Evolutionary conservation across 2,888 invertebrate genomes (phyloP).

Genomic region (Pandemis heparana): DNA sequence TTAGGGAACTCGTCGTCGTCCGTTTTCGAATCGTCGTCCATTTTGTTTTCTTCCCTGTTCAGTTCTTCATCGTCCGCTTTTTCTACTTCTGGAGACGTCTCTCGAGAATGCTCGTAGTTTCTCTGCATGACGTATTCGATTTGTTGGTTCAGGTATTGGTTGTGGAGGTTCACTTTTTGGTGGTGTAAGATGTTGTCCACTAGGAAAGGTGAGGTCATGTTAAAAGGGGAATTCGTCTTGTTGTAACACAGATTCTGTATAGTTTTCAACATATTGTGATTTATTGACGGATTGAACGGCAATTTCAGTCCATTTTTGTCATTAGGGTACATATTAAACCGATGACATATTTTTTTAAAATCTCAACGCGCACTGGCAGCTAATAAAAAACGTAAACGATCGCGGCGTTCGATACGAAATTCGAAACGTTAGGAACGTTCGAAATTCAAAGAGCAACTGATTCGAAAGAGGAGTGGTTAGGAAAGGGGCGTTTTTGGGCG

Average conservation of each 20-base stretch:
- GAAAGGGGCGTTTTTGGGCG: conserved; percentile 78
- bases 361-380: conserved; percentile 34
- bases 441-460: conserved; percentile 60
- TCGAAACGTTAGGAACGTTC: conserved; percentile 37
- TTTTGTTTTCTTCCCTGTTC: conserved; percentile 59
- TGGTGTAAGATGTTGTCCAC: conserved; percentile 87
- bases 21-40: conserved; percentile 75
- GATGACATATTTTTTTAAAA: conserved; percentile 39
- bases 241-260: conserved; percentile 78
- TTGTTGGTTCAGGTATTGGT: conserved; percentile 84
- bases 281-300: conserved; percentile 67
- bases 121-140: conserved; percentile 74
- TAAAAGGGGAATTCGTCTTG: conserved; percentile 70
- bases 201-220: conserved; percentile 86
- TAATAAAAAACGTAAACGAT: conserved; percentile 47
- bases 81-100: conserved; percentile 73
- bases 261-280: conserved; percentile 81
- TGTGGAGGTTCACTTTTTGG: conserved; percentile 82
- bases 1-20: conserved; percentile 68
- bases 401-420: conserved; percentile 34
- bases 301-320: conserved; percentile 81
- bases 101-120: conserved; percentile 68
- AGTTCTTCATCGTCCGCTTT: conserved; percentile 65
- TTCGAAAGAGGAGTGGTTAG: conserved; percentile 72
- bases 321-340: conserved; percentile 78